Conservation (phyloP, 2,888 invertebrate genomes). For the Pollenia amentaria region DNA sequence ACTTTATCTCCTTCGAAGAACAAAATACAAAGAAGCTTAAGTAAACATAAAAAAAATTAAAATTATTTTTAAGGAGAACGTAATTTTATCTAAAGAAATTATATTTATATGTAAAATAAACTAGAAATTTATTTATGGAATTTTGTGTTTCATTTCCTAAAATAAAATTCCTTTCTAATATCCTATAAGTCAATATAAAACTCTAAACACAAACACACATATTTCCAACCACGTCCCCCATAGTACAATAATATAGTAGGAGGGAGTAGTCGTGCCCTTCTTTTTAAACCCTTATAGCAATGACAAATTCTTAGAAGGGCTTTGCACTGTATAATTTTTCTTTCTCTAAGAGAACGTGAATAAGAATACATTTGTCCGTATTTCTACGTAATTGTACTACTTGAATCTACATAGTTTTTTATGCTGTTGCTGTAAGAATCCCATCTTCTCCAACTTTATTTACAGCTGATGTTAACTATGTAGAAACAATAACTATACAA, state of each 20-base stretch:
- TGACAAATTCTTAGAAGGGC: neutral
- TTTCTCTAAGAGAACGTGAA: neutral
- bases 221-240: neutral
- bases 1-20: too few relatives aligned
- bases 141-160: too few relatives aligned
- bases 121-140: too few relatives aligned
- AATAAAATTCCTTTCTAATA: too few relatives aligned
- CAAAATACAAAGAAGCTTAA: too few relatives aligned
- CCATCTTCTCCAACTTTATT: neutral
- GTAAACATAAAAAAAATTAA: too few relatives aligned
- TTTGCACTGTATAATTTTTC: neutral
- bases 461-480: neutral
- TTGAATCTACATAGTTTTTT: neutral
- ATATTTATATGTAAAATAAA: too few relatives aligned
- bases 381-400: slow-evolving; percentile 8
- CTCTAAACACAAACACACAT: neutral
- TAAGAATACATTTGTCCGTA: neutral
- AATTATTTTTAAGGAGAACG: too few relatives aligned
- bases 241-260: neutral
- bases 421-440: neutral
- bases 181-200: too few relatives aligned
- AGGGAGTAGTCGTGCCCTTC: too few relatives aligned
- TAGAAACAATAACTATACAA: neutral
- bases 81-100: too few relatives aligned
- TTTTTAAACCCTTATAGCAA: neutral